Conservation (phyloP, 2,888 invertebrate genomes). For the Drosophila fulvimacula region DNA sequence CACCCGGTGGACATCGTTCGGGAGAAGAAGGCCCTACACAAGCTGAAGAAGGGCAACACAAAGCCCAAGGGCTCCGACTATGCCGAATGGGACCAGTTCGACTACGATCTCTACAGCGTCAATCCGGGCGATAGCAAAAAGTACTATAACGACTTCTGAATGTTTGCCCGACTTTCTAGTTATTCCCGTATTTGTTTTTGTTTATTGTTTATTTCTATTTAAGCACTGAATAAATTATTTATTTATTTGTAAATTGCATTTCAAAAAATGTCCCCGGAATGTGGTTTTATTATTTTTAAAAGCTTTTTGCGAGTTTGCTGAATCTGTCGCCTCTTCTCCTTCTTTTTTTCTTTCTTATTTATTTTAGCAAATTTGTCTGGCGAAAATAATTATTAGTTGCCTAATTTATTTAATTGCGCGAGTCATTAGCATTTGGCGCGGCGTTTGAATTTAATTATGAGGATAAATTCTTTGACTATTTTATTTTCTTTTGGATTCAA, state of each 20-base stretch:
- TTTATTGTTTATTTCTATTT: constrained; percentile 53
- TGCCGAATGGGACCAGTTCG: constrained; percentile 82
- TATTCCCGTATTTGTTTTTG: constrained; percentile 39
- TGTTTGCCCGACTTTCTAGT: constrained; percentile 12
- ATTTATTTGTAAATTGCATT: constrained; percentile 69
- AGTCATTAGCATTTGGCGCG: constrained; percentile 55
- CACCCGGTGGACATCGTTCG: constrained; percentile 65
- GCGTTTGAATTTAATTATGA: constrained; percentile 27
- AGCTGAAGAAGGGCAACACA: constrained; percentile 74
- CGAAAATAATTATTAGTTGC: constrained; percentile 36
- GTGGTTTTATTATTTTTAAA: constrained; percentile 20
- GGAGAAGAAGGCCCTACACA: constrained; percentile 63
- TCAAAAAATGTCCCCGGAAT: constrained; percentile 41
- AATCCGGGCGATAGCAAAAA: constrained; percentile 73
- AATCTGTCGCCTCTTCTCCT: not conserved
- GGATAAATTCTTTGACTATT: not conserved
- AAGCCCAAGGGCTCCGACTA: constrained; percentile 64
- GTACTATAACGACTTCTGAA: constrained; percentile 57
- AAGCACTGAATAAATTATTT: constrained; percentile 74
- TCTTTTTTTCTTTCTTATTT: not conserved
- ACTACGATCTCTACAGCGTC: constrained; percentile 81
- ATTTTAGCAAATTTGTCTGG: constrained; percentile 6
- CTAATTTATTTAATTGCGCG: constrained; percentile 60
- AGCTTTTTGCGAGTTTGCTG: constrained; percentile 25
- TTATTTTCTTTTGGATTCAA: not conserved